Percentiles rank a stretch among this genome's conserved stretches.
phyloP scores from a whole-genome alignment of 2,888 invertebrate genomes.

The Macrophya alboannulata region DNA sequence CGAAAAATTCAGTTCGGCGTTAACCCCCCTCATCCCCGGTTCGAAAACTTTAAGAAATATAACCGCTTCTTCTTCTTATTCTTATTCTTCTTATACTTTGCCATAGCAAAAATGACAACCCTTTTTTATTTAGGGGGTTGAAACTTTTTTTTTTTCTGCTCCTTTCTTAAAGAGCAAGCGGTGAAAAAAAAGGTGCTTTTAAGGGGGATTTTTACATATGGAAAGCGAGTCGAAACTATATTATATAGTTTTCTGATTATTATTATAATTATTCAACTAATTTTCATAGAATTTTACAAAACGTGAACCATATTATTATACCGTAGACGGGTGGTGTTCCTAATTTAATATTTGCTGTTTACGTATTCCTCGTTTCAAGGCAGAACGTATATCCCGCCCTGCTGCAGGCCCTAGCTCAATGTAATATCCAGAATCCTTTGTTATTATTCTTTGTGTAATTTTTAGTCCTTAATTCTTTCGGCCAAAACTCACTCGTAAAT shows the following conservation, averaged over 20 bases:
- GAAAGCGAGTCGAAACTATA: too few relatives aligned
- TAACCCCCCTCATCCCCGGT: not conserved
- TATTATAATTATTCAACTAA: too few relatives aligned
- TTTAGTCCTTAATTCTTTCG: slow-evolving; percentile 23
- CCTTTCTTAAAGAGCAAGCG: slow-evolving; percentile 60
- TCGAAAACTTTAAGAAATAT: slow-evolving; percentile 35
- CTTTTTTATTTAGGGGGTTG: slow-evolving; percentile 78
- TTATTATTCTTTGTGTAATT: slow-evolving; percentile 60
- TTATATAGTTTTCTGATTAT: too few relatives aligned
- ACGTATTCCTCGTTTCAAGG: not conserved
- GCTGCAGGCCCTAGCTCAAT: too few relatives aligned
- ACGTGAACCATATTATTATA: too few relatives aligned
- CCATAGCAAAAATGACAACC: slow-evolving; percentile 72
- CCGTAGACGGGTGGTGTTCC: too few relatives aligned
- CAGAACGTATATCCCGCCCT: too few relatives aligned
- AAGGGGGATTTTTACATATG: too few relatives aligned
- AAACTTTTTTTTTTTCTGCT: not conserved
- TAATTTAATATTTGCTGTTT: slow-evolving; percentile 58
- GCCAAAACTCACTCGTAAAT: slow-evolving; percentile 58
- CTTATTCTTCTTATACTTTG: not conserved
- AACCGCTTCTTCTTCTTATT: slow-evolving; percentile 4
- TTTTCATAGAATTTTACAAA: too few relatives aligned
- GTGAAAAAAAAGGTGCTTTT: too few relatives aligned
- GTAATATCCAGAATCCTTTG: slow-evolving; percentile 45
- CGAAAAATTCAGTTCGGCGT: slow-evolving; percentile 9